phyloP scores from a whole-genome alignment of 1,140 invertebrate genomes.

The Bradynema listronoti region DNA sequence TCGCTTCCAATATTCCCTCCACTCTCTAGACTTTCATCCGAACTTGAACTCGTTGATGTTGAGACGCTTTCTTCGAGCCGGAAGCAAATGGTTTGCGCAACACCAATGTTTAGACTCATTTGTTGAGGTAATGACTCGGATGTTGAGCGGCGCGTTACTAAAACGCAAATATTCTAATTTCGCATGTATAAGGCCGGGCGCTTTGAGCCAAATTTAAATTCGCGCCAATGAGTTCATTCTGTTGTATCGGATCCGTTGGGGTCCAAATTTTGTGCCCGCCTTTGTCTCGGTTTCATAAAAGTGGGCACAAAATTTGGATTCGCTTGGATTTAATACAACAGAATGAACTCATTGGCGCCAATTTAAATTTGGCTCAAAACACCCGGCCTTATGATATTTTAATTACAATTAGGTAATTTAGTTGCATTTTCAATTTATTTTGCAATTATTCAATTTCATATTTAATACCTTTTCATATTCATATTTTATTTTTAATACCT shows the following conservation, averaged over 20 bases:
- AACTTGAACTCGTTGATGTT: background rate
- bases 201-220: constrained; percentile 7
- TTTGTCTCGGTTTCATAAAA: background rate
- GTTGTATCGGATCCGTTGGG: constrained; percentile 8
- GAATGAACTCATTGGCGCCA: too few relatives aligned
- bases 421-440: too few relatives aligned
- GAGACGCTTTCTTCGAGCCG: constrained; percentile 3
- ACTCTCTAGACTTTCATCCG: background rate
- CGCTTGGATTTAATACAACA: too few relatives aligned
- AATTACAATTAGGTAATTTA: too few relatives aligned
- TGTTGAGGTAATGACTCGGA: constrained; percentile 1
- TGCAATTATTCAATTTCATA: too few relatives aligned
- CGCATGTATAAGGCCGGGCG: background rate
- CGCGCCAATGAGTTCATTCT: background rate
- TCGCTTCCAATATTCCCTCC: background rate
- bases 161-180: constrained; percentile 2
- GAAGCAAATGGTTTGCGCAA: constrained; percentile 41
- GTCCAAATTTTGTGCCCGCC: background rate
- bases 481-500: too few relatives aligned
- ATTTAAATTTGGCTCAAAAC: too few relatives aligned
- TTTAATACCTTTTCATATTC: too few relatives aligned
- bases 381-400: too few relatives aligned
- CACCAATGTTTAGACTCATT: constrained; percentile 22
- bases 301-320: background rate
- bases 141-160: constrained; percentile 10